Percentiles rank a stretch among this genome's conserved stretches.
Conservation (phyloP, 1,140 invertebrate species). For the Lepidurus arcticus region DNA sequence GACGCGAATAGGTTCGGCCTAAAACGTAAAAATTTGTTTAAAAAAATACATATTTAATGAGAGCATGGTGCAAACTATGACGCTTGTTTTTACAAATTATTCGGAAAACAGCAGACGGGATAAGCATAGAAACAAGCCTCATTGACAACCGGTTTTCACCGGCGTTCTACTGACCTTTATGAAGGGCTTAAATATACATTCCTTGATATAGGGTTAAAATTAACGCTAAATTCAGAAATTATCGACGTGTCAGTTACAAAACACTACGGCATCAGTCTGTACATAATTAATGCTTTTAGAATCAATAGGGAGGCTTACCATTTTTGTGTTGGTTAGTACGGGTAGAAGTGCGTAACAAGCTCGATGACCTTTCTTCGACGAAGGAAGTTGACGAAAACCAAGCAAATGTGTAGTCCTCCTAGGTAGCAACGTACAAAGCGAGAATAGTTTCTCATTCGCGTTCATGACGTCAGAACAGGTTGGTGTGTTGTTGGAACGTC, state of each 20-base stretch:
- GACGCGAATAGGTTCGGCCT: constrained; percentile 80
- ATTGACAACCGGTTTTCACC: constrained; percentile 6
- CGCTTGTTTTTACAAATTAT: background rate
- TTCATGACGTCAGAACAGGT: background rate
- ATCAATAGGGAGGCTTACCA: background rate
- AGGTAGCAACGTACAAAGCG: background rate
- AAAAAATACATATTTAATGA: constrained; percentile 31
- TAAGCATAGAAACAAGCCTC: background rate
- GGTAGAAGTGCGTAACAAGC: background rate
- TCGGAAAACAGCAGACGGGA: background rate
- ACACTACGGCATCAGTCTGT: too few relatives aligned
- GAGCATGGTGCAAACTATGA: background rate
- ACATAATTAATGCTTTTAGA: background rate
- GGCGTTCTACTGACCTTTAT: constrained; percentile 7
- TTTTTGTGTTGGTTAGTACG: background rate
- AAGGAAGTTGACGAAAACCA: constrained; percentile 11
- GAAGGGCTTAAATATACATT: background rate
- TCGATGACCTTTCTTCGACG: background rate
- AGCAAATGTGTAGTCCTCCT: background rate
- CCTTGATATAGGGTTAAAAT: background rate
- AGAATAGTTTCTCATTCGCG: background rate
- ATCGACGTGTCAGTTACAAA: too few relatives aligned
- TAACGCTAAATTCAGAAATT: background rate
- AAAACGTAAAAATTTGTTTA: constrained; percentile 40
- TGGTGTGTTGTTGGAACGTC: background rate